phyloP scores from a whole-genome alignment of 1,140 invertebrate genomes.

The Tetragnatha versicolor region DNA sequence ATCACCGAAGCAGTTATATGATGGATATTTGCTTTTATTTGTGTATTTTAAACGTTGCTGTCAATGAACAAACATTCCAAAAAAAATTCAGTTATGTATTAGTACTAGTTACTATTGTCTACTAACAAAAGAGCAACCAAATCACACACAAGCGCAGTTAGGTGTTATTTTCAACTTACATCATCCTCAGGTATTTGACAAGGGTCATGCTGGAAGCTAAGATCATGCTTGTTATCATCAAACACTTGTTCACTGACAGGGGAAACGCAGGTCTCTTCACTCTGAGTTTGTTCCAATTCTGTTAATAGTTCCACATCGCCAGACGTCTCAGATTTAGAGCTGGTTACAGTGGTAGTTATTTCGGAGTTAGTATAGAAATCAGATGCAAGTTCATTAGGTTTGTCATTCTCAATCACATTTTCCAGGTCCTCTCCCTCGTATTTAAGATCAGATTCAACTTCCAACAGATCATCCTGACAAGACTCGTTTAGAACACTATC shows the following conservation, averaged over 20 bases:
- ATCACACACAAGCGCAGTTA: slow-evolving; percentile 36
- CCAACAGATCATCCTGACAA: background rate
- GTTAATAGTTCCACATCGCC: slow-evolving; percentile 38
- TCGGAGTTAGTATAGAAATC: slow-evolving; percentile 40
- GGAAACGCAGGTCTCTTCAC: slow-evolving; percentile 43
- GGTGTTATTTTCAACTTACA: slow-evolving; percentile 44
- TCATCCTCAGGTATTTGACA: slow-evolving; percentile 43
- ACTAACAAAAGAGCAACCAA: slow-evolving; percentile 19
- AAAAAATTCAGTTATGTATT: background rate
- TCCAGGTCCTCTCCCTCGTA: slow-evolving; percentile 3
- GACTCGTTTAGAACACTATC: slow-evolving; percentile 17
- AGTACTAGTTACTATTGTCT: too few species aligned
- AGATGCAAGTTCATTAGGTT: slow-evolving; percentile 3
- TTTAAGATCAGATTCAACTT: background rate
- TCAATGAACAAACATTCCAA: background rate
- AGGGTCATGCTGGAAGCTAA: slow-evolving; percentile 39
- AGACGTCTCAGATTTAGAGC: slow-evolving; percentile 43
- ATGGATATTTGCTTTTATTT: too few species aligned
- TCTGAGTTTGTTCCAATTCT: slow-evolving; percentile 42
- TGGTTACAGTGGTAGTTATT: slow-evolving; percentile 12
- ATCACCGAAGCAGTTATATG: too few species aligned
- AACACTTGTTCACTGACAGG: slow-evolving; percentile 39
- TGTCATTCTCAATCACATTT: background rate
- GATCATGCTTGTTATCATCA: slow-evolving; percentile 55
- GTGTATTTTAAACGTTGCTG: too few species aligned